Percentiles rank a stretch among this genome's conserved stretches.
Evolutionary conservation across 2,888 invertebrate species (phyloP).

Genomic region (Drosophila picticornis): DNA sequence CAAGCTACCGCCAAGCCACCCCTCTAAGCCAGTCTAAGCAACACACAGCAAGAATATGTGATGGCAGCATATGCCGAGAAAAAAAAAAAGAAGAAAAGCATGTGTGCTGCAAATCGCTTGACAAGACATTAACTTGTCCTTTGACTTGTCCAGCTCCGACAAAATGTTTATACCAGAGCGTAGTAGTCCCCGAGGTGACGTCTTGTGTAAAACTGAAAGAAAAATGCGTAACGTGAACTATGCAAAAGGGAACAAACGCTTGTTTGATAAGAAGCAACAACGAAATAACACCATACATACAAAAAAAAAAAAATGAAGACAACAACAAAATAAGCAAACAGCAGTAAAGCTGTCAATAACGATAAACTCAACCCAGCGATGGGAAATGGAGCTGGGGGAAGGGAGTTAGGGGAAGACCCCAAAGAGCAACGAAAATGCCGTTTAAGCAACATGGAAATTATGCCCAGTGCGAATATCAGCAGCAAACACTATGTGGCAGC

Average conservation of each 20-base stretch:
- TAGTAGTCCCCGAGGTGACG: constrained; percentile 64
- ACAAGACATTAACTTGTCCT: constrained; percentile 67
- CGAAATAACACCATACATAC: constrained; percentile 1
- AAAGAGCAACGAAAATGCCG: constrained; percentile 66
- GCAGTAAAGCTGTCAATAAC: constrained; percentile 77
- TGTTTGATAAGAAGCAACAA: constrained; percentile 55
- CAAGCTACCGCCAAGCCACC: not conserved
- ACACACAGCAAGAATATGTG: constrained; percentile 49
- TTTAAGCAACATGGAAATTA: constrained; percentile 80
- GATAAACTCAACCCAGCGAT: constrained; percentile 64
- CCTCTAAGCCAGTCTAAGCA: constrained; percentile 29
- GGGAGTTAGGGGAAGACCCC: not conserved
- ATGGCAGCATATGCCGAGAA: not conserved
- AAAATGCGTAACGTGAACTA: constrained; percentile 69
- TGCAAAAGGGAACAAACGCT: constrained; percentile 73
- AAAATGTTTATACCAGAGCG: constrained; percentile 2
- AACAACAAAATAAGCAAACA: constrained; percentile 31
- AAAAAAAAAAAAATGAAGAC: constrained; percentile 1
- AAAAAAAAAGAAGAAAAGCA: not conserved
- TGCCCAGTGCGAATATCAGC: constrained; percentile 80
- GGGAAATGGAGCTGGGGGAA: constrained; percentile 10
- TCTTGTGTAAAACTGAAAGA: constrained; percentile 50
- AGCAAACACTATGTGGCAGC: constrained; percentile 40
- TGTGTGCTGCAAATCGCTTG: constrained; percentile 43
- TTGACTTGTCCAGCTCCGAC: constrained; percentile 39